Percentiles rank a stretch among this genome's conserved stretches.
Evolutionary conservation across 2,113 vertebrate genomes (phyloP).

Genomic region (Ahaetulla prasina): DNA sequence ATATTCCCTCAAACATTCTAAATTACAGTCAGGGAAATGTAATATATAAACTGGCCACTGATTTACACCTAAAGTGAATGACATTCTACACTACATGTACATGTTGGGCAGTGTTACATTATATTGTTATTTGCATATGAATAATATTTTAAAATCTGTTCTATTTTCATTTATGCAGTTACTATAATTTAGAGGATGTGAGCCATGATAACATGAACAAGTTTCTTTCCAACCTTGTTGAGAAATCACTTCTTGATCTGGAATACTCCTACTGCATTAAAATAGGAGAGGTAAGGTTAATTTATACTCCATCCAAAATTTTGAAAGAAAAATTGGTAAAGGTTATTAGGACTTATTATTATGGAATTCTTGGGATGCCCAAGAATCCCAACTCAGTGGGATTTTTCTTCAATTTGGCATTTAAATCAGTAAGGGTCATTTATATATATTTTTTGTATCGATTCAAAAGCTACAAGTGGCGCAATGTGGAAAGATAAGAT

Average conservation of each 20-base stretch:
- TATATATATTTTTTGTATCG: background rate
- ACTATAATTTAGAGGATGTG: slow-evolving; percentile 89
- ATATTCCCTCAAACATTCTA: background rate
- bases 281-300: slow-evolving; percentile 83
- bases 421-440: background rate
- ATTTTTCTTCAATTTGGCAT: background rate
- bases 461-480: too few species aligned
- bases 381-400: background rate
- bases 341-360: background rate
- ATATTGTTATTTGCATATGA: background rate
- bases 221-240: slow-evolving; percentile 88
- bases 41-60: background rate
- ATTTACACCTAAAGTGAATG: background rate
- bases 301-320: background rate
- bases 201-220: slow-evolving; percentile 89
- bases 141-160: slow-evolving; percentile 20
- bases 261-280: slow-evolving; percentile 91
- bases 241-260: slow-evolving; percentile 85
- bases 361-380: rapidly evolving
- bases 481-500: too few species aligned
- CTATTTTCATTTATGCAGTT: slow-evolving; percentile 72
- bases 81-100: background rate
- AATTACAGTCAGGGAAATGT: background rate
- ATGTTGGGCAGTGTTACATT: background rate
- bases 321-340: background rate